Evolutionary conservation across 92 coral and sea anemone genomes (phyloP).

Genomic region (Siderastrea siderea): DNA sequence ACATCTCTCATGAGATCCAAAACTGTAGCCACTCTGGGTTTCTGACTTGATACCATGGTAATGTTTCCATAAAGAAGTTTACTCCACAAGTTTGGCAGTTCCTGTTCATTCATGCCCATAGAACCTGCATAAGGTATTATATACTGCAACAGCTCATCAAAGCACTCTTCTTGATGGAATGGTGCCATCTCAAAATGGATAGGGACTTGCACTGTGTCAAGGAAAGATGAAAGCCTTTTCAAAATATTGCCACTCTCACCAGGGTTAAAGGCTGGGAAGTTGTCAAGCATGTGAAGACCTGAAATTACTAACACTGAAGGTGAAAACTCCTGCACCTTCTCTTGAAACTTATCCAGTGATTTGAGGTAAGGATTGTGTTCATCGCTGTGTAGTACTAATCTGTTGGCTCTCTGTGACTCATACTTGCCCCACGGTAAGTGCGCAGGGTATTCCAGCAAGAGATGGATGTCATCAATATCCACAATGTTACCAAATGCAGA

Average conservation of each 20-base stretch:
- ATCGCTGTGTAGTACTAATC: conserved; percentile 90
- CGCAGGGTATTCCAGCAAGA: conserved; percentile 84
- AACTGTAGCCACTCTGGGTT: conserved; percentile 90
- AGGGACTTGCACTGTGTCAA: conserved; percentile 66
- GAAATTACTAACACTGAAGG: conserved; percentile 82
- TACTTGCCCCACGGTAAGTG: conserved; percentile 83
- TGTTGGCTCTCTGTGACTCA: conserved; percentile 86
- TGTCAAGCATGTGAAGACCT: conserved; percentile 95
- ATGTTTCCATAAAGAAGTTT: conserved; percentile 76
- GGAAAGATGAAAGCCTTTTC: conserved; percentile 70
- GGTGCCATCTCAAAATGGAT: conserved; percentile 98
- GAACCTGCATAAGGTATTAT: conserved; percentile 89
- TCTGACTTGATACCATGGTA: conserved; percentile 87
- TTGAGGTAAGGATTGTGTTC: conserved; percentile 85
- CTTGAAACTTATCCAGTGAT: conserved; percentile 67
- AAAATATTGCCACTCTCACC: conserved; percentile 74
- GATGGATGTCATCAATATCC: conserved; percentile 81
- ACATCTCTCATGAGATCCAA: conserved; percentile 90
- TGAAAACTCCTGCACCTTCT: conserved; percentile 55
- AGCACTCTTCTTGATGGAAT: conserved; percentile 85
- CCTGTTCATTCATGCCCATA: conserved; percentile 97
- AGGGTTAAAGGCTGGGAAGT: conserved; percentile 76
- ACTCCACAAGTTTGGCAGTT: conserved; percentile 87
- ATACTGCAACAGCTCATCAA: conserved; percentile 81
- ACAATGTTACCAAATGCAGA: conserved; percentile 72